Evolutionary conservation across 2,113 vertebrate genomes (phyloP), one percentile per base, ranked within the genome.

Genomic region (Tragelaphus scriptus): DNA sequence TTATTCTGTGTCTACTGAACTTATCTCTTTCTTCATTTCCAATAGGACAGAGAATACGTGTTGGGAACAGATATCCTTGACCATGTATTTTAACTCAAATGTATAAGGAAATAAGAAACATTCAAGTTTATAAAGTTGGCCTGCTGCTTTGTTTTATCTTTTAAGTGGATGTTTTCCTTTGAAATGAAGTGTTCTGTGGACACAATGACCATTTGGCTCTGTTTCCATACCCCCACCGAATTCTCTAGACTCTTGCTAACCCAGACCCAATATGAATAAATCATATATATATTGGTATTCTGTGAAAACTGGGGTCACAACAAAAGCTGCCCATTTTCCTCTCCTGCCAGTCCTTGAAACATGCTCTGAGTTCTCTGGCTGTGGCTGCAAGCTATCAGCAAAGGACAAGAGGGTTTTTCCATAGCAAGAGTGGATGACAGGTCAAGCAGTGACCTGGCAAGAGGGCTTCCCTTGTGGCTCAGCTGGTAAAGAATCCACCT

Each of bases 91-190:
- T 92, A 85, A 75, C 82, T 85, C 53, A 40, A 44, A 40, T 2
- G 26, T 84, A 56, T 55, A 94, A 55, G 19, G 47, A 90, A 96
- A 90, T 63, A 90, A 93, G 63, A 94, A 86, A 65, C 59, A 71
- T 7, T 90, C 89, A 86, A n/a, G 65, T 47, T 84, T 55, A 87
- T 71, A 53, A 63, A 77, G 36, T 93, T 91, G 68, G 51, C 36
- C 58, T 59, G 58, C 14, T 95, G 17, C 44, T 94, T 91, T 89
- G 14, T 30, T 94, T 95, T 71, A 90, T 84, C 85, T 90, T 81
- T 94, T 95, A 96, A 97, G 59, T 65, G 47, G 58, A 65, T 95
- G 40, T 68, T 97, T 96, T 95, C 75, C 44, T 97, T 86, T 90
- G 59, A 23, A 93, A 21, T 71, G 86, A 95, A 77, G 17, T 7